Conservation (phyloP, 2,888 invertebrate genomes). For the Pseudanteris insignis region DNA sequence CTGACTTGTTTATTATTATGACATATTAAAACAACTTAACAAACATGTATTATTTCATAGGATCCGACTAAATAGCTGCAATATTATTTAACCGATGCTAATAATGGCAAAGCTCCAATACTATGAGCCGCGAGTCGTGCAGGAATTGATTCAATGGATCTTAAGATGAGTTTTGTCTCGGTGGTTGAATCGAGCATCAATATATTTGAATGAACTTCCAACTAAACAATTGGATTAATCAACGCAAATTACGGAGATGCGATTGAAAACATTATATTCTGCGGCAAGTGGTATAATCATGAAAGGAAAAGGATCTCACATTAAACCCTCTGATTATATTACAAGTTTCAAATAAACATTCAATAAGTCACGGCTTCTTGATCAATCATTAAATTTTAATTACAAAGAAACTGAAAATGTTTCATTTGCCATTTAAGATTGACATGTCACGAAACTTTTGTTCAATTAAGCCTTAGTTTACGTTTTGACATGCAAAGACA, state of each 20-base stretch:
- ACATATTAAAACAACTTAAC: constrained; percentile 15
- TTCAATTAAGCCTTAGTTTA: too few relatives aligned
- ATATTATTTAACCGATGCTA: constrained; percentile 9
- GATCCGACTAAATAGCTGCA: constrained; percentile 20
- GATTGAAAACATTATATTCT: too few relatives aligned
- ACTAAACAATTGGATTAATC: constrained; percentile 20
- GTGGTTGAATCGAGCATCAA: constrained; percentile 8
- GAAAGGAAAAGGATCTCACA: too few relatives aligned
- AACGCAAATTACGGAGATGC: constrained; percentile 3
- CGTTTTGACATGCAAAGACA: too few relatives aligned
- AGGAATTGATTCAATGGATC: constrained; percentile 10
- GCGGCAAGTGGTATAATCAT: too few relatives aligned
- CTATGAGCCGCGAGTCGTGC: constrained; percentile 3
- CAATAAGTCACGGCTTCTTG: too few relatives aligned
- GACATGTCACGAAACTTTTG: too few relatives aligned
- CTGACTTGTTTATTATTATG: constrained; percentile 26
- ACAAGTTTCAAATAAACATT: too few relatives aligned
- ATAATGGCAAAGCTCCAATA: constrained; percentile 17
- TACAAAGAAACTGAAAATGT: too few relatives aligned
- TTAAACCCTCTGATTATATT: too few relatives aligned
- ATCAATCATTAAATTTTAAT: too few relatives aligned
- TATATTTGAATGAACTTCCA: constrained; percentile 5
- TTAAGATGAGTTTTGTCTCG: constrained; percentile 7
- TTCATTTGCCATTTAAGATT: too few relatives aligned
- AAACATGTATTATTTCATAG: constrained; percentile 25